phyloP scores from a whole-genome alignment of 2,113 vertebrate genomes.

The Hypanus sabinus region DNA sequence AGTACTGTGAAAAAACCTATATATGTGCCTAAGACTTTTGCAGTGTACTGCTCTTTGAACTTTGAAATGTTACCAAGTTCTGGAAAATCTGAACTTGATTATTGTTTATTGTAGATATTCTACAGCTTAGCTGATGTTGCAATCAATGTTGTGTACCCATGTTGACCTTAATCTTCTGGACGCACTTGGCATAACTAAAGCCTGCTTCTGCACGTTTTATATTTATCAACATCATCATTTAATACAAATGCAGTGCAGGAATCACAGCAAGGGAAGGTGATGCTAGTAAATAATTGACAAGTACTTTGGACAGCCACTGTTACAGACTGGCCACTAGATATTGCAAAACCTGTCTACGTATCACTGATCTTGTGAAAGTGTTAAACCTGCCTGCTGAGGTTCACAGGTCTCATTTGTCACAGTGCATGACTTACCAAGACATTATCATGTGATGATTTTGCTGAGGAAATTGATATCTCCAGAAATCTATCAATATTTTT shows the following conservation, averaged over 20 bases:
- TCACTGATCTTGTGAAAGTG: neutral
- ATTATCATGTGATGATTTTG: neutral
- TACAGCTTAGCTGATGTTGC: neutral
- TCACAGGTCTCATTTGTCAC: neutral
- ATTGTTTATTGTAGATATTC: neutral
- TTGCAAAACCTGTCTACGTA: neutral
- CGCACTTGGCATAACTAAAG: neutral
- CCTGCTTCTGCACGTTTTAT: neutral
- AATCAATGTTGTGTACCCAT: neutral
- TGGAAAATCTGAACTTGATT: neutral
- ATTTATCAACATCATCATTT: neutral
- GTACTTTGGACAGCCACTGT: neutral
- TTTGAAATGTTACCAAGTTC: neutral
- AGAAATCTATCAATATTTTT: neutral
- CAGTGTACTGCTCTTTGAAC: too few relatives aligned
- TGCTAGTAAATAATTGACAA: constrained; percentile 10
- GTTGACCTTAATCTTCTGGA: neutral
- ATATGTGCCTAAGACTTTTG: too few relatives aligned
- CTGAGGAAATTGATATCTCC: neutral
- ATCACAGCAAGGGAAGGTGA: neutral
- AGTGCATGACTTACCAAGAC: neutral
- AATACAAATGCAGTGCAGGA: neutral
- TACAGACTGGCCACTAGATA: neutral
- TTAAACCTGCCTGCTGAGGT: constrained; percentile 9
- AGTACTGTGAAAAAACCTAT: too few relatives aligned